phyloP scores from a whole-genome alignment of 2,113 vertebrate species.

The Chlorodrepanis virens region DNA sequence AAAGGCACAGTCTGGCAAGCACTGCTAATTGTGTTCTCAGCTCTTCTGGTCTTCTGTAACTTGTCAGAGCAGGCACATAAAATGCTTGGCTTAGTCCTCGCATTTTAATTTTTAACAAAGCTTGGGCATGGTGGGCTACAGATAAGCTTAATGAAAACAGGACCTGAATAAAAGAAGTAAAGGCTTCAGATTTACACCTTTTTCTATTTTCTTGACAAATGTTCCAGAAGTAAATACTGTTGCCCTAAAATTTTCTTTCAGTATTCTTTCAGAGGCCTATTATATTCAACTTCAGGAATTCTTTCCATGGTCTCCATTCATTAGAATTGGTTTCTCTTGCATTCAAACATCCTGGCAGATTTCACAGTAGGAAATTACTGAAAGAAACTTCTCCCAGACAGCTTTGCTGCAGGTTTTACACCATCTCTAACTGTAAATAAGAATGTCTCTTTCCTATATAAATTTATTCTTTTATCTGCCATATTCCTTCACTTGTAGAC shows the following conservation, averaged over 20 bases:
- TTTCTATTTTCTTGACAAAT: neutral
- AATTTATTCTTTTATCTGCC: neutral
- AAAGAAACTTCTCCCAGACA: neutral
- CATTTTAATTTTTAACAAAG: neutral
- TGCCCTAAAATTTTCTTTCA: neutral
- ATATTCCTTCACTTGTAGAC: neutral
- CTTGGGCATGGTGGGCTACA: neutral
- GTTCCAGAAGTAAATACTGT: neutral
- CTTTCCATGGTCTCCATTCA: neutral
- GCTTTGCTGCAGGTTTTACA: neutral
- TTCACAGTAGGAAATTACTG: neutral
- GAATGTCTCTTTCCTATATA: neutral
- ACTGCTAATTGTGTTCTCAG: neutral
- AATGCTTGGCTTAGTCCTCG: neutral
- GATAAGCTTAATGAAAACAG: neutral
- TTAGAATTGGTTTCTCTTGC: neutral
- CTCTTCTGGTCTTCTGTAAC: neutral
- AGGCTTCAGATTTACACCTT: neutral
- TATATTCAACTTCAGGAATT: neutral
- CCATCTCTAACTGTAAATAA: neutral
- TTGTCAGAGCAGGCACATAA: neutral
- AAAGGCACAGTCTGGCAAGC: neutral
- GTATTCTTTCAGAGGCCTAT: neutral
- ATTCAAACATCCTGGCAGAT: neutral
- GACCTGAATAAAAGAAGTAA: neutral